These are phyloP conservation scores for Trachymyrmex septentrionalis DNA, from an alignment of 1,140 invertebrate species.

Conservation along the genomic window DNA sequence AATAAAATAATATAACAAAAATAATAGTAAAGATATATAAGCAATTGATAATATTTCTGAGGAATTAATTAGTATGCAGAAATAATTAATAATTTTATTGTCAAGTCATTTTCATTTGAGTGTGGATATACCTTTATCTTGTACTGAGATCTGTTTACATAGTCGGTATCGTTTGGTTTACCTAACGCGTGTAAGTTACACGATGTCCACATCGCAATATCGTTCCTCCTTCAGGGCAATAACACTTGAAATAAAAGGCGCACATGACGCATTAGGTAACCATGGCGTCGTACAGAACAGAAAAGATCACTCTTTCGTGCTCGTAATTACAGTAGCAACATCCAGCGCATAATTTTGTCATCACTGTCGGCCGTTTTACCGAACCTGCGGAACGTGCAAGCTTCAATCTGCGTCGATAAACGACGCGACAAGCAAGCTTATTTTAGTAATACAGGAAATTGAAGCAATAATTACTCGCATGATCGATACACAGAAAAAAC, in stretches of 20 bases:
- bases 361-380: slow-evolving; percentile 1
- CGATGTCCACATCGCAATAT: slow-evolving; percentile 20
- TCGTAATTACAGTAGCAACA: slow-evolving; percentile 40
- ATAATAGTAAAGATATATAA: background rate
- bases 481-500: background rate
- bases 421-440: background rate
- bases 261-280: slow-evolving; percentile 27
- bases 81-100: background rate
- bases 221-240: background rate
- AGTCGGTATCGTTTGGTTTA: slow-evolving; percentile 29
- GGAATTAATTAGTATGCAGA: background rate
- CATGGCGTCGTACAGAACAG: background rate
- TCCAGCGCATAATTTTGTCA: slow-evolving; percentile 48
- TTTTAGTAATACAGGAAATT: slow-evolving; percentile 19
- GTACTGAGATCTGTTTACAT: background rate
- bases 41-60: background rate
- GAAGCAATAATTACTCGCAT: slow-evolving; percentile 5
- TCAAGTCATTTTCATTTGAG: background rate
- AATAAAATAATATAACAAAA: background rate
- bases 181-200: slow-evolving; percentile 37
- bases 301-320: slow-evolving; percentile 41
- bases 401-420: slow-evolving; percentile 27
- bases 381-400: background rate
- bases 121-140: slow-evolving; percentile 33
- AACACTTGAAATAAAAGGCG: slow-evolving; percentile 36